Evolutionary conservation across 64 coral and sea anemone species (phyloP), one percentile per base, ranked within the genome.

Genomic region (Anthopleura sola): DNA sequence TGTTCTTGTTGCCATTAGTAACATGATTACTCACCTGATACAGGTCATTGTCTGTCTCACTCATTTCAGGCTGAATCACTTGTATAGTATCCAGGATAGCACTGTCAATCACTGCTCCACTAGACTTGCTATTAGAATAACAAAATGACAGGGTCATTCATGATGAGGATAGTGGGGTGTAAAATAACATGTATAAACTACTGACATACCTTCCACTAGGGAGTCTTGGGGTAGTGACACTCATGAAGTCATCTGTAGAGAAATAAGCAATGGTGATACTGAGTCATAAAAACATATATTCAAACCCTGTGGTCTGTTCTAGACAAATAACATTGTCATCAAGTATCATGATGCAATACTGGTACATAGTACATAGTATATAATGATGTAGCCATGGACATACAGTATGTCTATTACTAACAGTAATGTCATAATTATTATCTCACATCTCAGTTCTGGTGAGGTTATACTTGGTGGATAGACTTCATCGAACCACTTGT

Each of bases 401-500:
- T n/a, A n/a, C n/a, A n/a, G n/a, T n/a, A n/a, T n/a, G n/a, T n/a
- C n/a, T n/a, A n/a, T n/a, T n/a, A n/a, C n/a, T n/a, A n/a, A n/a
- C n/a, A n/a, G n/a, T n/a, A n/a, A n/a, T n/a, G n/a, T n/a, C 50
- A 53, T 53, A 13, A 12, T 44, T 21, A 87, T 24, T 55, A 20
- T 83, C 93, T 88, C 77, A 95, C 93, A 95, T 83, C 81, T 81
- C 32, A 95, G 24, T 68, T 99, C 92, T 18, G 93, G 93, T 16
- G 90, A 26, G 5, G 87, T 87, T 9, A 62, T 85, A 36, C 90
- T 94, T 0, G 97, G 97, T 28, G 97, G 97, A 39, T 99, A 99
- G 1, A 99, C 84, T 55, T 99, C 97, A 46, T 99, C 97, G 68
- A 99, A 94, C 97, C 97, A 99, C 38, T 92, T 82, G 62, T 95